Evolutionary conservation across 2,113 vertebrate genomes (phyloP).

Genomic region (Isurus oxyrinchus): DNA sequence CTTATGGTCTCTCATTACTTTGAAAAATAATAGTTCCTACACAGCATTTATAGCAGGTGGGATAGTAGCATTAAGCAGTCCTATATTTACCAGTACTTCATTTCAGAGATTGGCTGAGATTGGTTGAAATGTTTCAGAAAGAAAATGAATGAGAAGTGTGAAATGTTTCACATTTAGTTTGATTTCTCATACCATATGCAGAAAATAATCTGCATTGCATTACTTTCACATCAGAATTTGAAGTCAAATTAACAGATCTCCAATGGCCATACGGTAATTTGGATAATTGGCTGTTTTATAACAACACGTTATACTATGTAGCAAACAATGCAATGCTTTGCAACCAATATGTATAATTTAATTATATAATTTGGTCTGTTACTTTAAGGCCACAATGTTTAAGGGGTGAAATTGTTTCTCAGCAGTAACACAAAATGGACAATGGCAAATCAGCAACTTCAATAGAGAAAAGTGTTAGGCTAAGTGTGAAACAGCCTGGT

Average conservation of each 20-base stretch:
- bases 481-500: background rate
- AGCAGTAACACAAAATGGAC: background rate
- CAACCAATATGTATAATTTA: background rate
- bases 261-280: background rate
- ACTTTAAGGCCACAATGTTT: background rate
- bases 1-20: background rate
- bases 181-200: background rate
- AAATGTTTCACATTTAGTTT: background rate
- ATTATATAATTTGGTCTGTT: background rate
- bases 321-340: background rate
- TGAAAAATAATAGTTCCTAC: background rate
- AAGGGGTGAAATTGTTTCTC: background rate
- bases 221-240: background rate
- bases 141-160: background rate
- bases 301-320: background rate
- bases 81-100: background rate
- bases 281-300: background rate
- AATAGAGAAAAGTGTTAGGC: background rate
- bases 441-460: background rate
- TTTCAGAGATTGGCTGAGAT: background rate
- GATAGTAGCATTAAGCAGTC: background rate
- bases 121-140: background rate
- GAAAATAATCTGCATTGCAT: background rate
- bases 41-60: background rate
- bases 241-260: background rate